Percentiles rank a stretch among this genome's conserved stretches.
Evolutionary conservation across 1,140 invertebrate species (phyloP).

Genomic region (Scaptomyza pallida): DNA sequence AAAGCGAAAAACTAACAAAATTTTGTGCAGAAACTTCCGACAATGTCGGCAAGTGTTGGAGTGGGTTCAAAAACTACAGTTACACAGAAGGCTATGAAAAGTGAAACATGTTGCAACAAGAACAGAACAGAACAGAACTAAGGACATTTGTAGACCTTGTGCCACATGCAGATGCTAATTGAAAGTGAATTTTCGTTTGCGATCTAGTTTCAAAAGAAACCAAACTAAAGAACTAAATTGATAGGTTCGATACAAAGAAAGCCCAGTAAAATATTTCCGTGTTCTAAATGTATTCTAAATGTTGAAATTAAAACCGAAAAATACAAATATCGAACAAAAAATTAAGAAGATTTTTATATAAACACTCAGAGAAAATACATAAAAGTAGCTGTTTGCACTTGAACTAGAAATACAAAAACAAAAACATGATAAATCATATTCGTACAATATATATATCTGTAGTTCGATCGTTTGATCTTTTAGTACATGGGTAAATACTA

Average conservation of each 20-base stretch:
- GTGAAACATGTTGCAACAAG: constrained; percentile 60
- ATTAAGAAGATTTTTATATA: constrained; percentile 56
- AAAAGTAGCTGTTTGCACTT: constrained; percentile 67
- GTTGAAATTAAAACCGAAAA: constrained; percentile 37
- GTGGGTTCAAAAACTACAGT: constrained; percentile 14
- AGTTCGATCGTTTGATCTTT: constrained; percentile 7
- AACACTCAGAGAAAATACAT: constrained; percentile 31
- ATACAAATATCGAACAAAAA: neutral
- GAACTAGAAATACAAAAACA: constrained; percentile 27
- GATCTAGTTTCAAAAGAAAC: neutral
- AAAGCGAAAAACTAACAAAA: constrained; percentile 31
- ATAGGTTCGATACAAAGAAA: constrained; percentile 25
- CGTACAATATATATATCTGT: constrained; percentile 21
- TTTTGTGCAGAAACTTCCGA: constrained; percentile 55
- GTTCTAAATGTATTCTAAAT: constrained; percentile 77
- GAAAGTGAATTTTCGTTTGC: constrained; percentile 2
- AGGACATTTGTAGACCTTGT: constrained; percentile 41
- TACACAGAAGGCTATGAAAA: constrained; percentile 34
- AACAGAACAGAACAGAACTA: constrained; percentile 38
- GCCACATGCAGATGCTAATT: constrained; percentile 13
- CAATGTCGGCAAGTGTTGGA: constrained; percentile 64
- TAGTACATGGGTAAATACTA: constrained; percentile 14
- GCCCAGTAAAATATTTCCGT: constrained; percentile 54
- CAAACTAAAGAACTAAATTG: constrained; percentile 13
- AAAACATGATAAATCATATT: constrained; percentile 26